A percentile compares a stretch with the other conserved stretches of the same genome.
Evolutionary conservation across 2,797 vertebrate genomes (phyloP).

Genomic region (Xenops minutus): DNA sequence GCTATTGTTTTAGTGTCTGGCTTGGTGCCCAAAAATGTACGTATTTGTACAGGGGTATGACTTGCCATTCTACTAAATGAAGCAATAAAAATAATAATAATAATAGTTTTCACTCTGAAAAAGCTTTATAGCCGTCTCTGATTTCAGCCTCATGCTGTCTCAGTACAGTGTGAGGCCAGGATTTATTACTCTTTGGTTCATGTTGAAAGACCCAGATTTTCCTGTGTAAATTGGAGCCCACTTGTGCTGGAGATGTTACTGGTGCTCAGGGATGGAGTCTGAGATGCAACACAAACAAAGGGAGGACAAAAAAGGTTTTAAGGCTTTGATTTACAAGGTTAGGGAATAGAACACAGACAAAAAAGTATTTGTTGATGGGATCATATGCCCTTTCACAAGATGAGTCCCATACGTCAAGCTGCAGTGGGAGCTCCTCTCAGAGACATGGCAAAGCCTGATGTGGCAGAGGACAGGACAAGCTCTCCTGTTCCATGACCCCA

Average conservation of each 20-base stretch:
- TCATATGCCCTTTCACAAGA: not conserved
- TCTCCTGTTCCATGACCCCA: not conserved
- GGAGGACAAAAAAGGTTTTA: not conserved
- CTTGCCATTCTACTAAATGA: conserved; percentile 11
- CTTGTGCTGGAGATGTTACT: not conserved
- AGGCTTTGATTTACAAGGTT: conserved; percentile 1
- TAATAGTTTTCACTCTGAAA: not conserved
- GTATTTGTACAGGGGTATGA: not conserved
- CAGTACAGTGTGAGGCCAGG: not conserved
- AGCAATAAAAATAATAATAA: conserved; percentile 41
- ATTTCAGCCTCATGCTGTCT: conserved; percentile 1
- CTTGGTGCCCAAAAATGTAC: not conserved
- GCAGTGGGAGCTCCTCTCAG: not conserved
- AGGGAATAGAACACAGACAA: not conserved
- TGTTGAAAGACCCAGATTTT: not conserved
- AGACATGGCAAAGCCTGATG: not conserved
- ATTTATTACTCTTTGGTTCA: not conserved
- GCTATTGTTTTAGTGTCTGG: not conserved
- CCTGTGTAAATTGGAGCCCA: not conserved
- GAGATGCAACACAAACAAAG: not conserved
- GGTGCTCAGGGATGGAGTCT: not conserved
- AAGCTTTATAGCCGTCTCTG: not conserved
- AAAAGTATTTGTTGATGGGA: not conserved
- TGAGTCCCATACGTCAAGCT: not conserved
- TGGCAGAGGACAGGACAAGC: not conserved